These are phyloP conservation scores for Erinaceus europaeus DNA, from an alignment of 2,113 vertebrate genomes.

Conservation along the genomic window DNA sequence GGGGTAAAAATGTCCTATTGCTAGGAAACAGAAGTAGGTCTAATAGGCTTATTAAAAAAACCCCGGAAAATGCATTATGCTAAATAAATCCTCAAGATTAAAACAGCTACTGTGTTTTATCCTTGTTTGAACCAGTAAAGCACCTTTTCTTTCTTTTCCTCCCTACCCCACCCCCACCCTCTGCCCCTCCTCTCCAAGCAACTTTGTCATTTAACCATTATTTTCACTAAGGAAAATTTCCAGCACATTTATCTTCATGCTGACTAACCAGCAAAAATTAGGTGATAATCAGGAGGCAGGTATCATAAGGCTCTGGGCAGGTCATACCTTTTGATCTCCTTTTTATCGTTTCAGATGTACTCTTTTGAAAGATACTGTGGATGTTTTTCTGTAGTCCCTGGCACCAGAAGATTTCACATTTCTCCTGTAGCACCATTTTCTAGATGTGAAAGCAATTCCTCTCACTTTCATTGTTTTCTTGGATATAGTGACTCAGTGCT, in stretches of 20 bases:
- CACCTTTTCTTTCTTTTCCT: constrained; percentile 39
- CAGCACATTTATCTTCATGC: background rate
- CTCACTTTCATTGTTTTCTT: constrained; percentile 36
- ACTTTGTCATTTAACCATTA: constrained; percentile 5
- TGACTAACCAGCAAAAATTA: constrained; percentile 47
- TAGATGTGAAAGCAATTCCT: constrained; percentile 3
- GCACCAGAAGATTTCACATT: background rate
- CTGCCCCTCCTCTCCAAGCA: background rate
- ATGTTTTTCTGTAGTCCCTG: constrained; percentile 24
- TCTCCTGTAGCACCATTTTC: background rate
- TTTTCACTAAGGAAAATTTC: constrained; percentile 18
- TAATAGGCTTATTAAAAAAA: constrained; percentile 83
- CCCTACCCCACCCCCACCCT: background rate
- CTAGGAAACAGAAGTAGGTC: constrained; percentile 80
- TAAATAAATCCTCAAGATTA: constrained; percentile 79
- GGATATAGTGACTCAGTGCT: constrained; percentile 51
- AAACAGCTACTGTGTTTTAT: constrained; percentile 76
- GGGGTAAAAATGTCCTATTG: constrained; percentile 67
- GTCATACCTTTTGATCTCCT: constrained; percentile 58
- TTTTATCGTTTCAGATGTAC: constrained; percentile 42
- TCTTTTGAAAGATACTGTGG: background rate
- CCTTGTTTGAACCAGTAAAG: constrained; percentile 41
- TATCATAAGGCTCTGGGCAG: background rate
- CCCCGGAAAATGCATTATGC: constrained; percentile 76
- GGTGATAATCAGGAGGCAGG: background rate